Conservation (phyloP, 1,140 invertebrate species). For the Cotesia glomerata region DNA sequence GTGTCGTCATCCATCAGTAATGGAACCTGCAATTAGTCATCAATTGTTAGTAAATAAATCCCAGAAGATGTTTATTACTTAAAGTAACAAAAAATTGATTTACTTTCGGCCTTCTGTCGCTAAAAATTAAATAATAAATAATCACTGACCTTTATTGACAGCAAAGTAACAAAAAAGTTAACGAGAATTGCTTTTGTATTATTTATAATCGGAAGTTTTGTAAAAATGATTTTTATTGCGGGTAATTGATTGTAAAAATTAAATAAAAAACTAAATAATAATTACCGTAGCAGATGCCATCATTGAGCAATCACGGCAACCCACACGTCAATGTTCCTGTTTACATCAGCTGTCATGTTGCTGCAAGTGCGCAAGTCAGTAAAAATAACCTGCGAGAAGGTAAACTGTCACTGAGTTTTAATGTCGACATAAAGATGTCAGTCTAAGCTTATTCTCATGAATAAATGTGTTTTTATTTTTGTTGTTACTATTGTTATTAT, state of each 20-base stretch:
- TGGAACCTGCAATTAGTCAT: conserved; percentile 68
- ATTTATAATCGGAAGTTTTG: neutral
- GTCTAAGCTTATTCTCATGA: neutral
- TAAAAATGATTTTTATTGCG: neutral
- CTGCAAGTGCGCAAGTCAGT: neutral
- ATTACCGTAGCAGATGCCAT: conserved; percentile 62
- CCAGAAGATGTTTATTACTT: neutral
- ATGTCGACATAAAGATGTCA: neutral
- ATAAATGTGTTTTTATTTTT: too few species aligned
- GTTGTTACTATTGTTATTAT: neutral
- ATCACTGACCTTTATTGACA: too few species aligned
- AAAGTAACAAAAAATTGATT: neutral
- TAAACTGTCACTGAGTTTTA: neutral
- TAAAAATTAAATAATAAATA: too few species aligned
- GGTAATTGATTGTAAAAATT: neutral
- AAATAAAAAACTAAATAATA: conserved; percentile 38
- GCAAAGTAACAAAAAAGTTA: too few species aligned
- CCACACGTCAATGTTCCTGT: neutral
- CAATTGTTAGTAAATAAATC: conserved; percentile 32
- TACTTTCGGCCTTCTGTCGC: too few species aligned
- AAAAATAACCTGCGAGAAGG: neutral
- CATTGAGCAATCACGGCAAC: conserved; percentile 33
- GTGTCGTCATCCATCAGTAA: conserved; percentile 82
- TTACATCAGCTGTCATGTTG: neutral
- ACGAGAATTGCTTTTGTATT: too few species aligned